Percentiles rank a stretch among this genome's conserved stretches.
Conservation (phyloP, 2,888 invertebrate species). For the Stenurella melanura region DNA sequence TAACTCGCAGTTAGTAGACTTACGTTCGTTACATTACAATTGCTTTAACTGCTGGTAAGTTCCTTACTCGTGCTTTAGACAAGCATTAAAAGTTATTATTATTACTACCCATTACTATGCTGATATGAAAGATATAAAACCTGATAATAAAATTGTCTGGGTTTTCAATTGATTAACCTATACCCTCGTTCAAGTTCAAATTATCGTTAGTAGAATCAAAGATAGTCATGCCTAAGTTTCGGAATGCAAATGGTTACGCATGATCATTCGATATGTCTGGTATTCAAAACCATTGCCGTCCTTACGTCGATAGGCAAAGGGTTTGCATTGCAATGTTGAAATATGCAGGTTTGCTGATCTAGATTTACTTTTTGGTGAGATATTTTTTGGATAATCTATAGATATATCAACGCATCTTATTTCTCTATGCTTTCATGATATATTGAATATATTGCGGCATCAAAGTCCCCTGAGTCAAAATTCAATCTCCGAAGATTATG, state of each 20-base stretch:
- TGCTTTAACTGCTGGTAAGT: not conserved
- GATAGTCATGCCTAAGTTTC: constrained; percentile 4
- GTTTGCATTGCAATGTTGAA: too few relatives aligned
- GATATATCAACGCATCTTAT: too few relatives aligned
- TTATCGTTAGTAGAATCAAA: constrained; percentile 4
- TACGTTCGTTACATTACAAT: too few relatives aligned
- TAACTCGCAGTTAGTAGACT: too few relatives aligned
- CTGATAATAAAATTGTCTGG: not conserved
- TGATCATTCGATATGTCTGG: not conserved
- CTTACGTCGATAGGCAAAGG: not conserved
- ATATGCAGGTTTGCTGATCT: too few relatives aligned
- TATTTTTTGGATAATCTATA: too few relatives aligned
- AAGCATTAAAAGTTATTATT: not conserved
- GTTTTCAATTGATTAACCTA: constrained; percentile 1
- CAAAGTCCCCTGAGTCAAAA: too few relatives aligned
- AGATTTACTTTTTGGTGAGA: too few relatives aligned
- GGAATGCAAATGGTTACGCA: not conserved
- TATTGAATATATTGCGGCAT: too few relatives aligned
- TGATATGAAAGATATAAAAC: constrained; percentile 2
- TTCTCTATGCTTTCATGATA: too few relatives aligned
- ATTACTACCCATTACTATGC: not conserved
- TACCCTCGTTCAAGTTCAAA: not conserved
- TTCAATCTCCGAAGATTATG: too few relatives aligned
- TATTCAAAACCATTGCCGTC: not conserved
- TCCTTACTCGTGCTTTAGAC: not conserved